Base-by-base conservation (phyloP, 2,113 vertebrate genomes). In the Thamnophis sirtalis region DNA sequence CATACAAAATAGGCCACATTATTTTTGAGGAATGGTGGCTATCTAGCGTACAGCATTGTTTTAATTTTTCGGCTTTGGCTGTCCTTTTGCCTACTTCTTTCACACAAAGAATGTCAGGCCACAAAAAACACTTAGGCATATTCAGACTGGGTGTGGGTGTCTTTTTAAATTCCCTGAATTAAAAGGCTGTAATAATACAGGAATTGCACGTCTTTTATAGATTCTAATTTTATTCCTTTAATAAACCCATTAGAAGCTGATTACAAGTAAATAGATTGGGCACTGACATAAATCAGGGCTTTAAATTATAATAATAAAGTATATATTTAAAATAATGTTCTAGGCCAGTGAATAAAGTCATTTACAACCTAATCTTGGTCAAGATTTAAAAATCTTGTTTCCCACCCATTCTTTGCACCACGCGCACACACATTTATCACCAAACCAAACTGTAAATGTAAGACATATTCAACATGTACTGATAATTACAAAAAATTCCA, bases 21-120 rank as follows among this genome's bases (percentile, higher is more conserved):
- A 58, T 89, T 53, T 60, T 53, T 53, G 98, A 98, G 98, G 98
- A 98, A 98, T 98, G 96, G 97, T 98, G 98, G 98, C 98, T 98
- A 98, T 98, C 97, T 98, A 98, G 98, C 98, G 98, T 98, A 98
- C 97, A 98, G 98, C 98, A 98, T 98, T 98, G 98, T 98, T 98
- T 98, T 97, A 98, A 98, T 97, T 97, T 98, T 97, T 97, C 97
- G 95, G 96, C 94, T 94, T 96, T 89, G 91, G 96, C 96, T 97
- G 97, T 97, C 97, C 97, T 97, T 96, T 96, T 96, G 97, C 96
- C 96, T 96, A 95, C 95, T 93, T 93, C 87, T 94, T 94, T 93
- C 88, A 96, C 89, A 88, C 80, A 92, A 95, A 91, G 93, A 93
- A 60, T 92, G 95, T 94, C 0, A 92, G 26, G 94, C 97, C 97